Base-by-base conservation (phyloP, 2,888 invertebrate species). In the Caenorhabditis imperialis region DNA sequence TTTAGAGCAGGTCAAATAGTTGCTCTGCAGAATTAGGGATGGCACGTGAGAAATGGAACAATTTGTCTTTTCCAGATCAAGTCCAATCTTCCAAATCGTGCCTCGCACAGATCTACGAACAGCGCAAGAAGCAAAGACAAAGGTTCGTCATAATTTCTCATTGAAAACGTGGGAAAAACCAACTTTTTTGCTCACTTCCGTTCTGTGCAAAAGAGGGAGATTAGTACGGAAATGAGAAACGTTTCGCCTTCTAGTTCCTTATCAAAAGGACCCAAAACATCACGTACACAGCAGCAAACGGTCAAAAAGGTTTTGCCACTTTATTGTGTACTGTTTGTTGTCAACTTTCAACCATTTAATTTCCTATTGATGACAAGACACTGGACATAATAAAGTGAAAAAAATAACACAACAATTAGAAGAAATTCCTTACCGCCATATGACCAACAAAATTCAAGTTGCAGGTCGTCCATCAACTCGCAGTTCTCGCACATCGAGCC, bases 401-500 rank as follows among this genome's bases (percentile, higher is more conserved):
- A 40, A 40, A 40, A 40, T 16, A 14, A 40, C n/a, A n/a, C n/a
- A n/a, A 40, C 6, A 40, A 40, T 30, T 7, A 30, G 10, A 30
- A 30, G 30, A 30, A n/a, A n/a, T n/a, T n/a, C n/a, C 30, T 6
- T 30, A 30, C 7, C 10, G 30, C 30, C 30, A 30, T 7, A 30
- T 7, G 30, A 30, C 7, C 7, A 10, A 30, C 10, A 30, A 6
- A 30, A 10, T 30, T 7, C 30, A 30, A 30, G 6, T 74, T 77
- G 53, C 75, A 81, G 78, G 51, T 73, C 78, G 42, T 78, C 78
- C 10, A 70, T 74, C 48, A 77, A 77, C 57, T 78, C 78, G 27
- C 74, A 72, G 30, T 69, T 78, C 50, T 77, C 77, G 7, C 80
- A 80, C 50, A 78, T 81, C 54, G 81, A 81, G 67, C 81, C 81